Percentiles rank a stretch among this genome's conserved stretches.
Conservation (phyloP, 2,888 invertebrate genomes). For the Erebia epiphron region DNA sequence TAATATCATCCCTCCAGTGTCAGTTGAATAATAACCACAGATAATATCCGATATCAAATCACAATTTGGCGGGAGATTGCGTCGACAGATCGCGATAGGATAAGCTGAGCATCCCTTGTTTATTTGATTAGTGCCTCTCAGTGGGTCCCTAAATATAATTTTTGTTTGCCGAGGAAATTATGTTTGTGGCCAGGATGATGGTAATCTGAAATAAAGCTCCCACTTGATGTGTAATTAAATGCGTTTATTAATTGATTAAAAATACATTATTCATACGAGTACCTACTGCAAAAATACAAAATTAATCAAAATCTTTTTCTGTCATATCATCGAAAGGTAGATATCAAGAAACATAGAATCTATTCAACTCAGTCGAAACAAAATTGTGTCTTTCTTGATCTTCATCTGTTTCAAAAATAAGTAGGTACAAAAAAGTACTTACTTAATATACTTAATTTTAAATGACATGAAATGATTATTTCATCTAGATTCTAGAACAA, state of each 20-base stretch:
- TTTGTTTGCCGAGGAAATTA: slow-evolving; percentile 52
- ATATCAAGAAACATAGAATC: too few species aligned
- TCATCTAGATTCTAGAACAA: too few species aligned
- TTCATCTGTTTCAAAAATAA: too few species aligned
- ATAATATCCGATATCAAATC: slow-evolving; percentile 72
- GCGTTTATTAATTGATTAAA: neutral
- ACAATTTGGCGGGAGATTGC: slow-evolving; percentile 69
- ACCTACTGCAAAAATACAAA: too few species aligned
- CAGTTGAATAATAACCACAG: slow-evolving; percentile 39
- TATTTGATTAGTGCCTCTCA: slow-evolving; percentile 62
- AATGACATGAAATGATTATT: too few species aligned
- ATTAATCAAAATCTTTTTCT: too few species aligned
- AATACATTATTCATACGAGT: neutral
- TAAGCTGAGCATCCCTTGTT: slow-evolving; percentile 60
- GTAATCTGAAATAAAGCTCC: slow-evolving; percentile 26
- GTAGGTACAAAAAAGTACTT: too few species aligned
- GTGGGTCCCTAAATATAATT: slow-evolving; percentile 59
- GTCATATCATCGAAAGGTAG: too few species aligned
- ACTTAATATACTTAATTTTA: too few species aligned
- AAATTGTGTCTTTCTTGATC: too few species aligned
- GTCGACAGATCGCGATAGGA: slow-evolving; percentile 60
- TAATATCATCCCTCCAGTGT: slow-evolving; percentile 51
- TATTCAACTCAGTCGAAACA: too few species aligned
- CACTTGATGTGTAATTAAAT: slow-evolving; percentile 9
- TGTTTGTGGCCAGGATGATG: slow-evolving; percentile 46